phyloP scores from a whole-genome alignment of 2,113 vertebrate species.

The Alethe diademata region DNA sequence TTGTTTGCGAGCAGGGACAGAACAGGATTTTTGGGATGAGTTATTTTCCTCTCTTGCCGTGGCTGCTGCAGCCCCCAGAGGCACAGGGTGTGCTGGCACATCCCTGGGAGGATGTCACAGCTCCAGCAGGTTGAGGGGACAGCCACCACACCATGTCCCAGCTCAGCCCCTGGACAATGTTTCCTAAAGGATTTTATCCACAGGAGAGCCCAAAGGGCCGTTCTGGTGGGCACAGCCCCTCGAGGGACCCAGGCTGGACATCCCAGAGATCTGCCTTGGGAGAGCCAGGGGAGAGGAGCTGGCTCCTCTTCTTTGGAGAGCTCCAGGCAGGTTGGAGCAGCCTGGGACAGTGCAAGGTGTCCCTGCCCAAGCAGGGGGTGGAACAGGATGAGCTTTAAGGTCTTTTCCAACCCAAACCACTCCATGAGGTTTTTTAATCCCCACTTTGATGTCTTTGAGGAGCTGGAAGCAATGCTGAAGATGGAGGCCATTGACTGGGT shows the following conservation, averaged over 20 bases:
- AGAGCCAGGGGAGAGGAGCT: not conserved
- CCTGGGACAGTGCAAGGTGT: not conserved
- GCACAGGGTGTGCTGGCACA: not conserved
- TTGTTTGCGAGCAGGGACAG: not conserved
- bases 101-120: rapidly evolving
- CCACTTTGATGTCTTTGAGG: not conserved
- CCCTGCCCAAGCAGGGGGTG: not conserved
- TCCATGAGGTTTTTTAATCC: not conserved
- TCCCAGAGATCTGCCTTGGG: not conserved
- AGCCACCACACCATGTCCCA: rapidly evolving
- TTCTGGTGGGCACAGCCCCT: rapidly evolving
- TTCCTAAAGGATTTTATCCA: not conserved
- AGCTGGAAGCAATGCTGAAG: not conserved
- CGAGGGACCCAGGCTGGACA: rapidly evolving
- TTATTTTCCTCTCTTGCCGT: not conserved
- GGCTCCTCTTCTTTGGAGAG: not conserved
- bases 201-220: not conserved
- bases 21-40: not conserved
- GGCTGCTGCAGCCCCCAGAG: not conserved
- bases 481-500: not conserved
- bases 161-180: rapidly evolving
- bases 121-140: not conserved
- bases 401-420: not conserved
- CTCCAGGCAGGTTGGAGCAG: not conserved
- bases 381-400: not conserved